A percentile compares a stretch with the other conserved stretches of the same genome.
phyloP scores from a whole-genome alignment of 2,113 vertebrate genomes.

The Osmerus eperlanus region DNA sequence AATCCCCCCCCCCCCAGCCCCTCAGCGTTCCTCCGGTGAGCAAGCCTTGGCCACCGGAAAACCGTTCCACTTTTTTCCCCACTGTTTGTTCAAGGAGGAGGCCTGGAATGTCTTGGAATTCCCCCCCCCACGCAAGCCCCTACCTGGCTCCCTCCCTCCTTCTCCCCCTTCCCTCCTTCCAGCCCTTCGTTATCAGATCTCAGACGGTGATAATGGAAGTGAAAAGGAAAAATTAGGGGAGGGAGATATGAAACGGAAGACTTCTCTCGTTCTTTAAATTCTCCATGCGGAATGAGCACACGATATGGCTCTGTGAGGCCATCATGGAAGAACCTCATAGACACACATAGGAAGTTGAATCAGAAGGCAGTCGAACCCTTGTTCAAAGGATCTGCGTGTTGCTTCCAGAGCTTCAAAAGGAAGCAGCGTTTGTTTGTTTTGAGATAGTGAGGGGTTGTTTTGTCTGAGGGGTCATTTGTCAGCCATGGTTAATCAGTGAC shows the following conservation, averaged over 20 bases:
- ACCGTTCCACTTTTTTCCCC: conserved; percentile 37
- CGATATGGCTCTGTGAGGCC: background rate
- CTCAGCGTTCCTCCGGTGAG: conserved; percentile 34
- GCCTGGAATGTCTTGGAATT: conserved; percentile 46
- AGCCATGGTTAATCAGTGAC: conserved; percentile 35
- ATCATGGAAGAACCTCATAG: too few species aligned
- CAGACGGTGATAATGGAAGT: conserved; percentile 57
- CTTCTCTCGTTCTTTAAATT: background rate
- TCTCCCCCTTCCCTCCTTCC: conserved; percentile 24
- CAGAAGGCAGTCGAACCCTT: background rate
- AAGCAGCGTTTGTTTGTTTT: conserved; percentile 1
- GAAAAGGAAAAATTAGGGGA: conserved; percentile 28
- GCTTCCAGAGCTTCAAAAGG: conserved; percentile 5
- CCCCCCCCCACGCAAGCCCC: conserved; percentile 46
- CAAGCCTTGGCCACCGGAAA: conserved; percentile 40
- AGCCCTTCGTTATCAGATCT: conserved; percentile 34
- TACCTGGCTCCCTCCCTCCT: conserved; percentile 30
- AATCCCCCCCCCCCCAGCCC: conserved; percentile 12
- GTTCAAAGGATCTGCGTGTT: conserved; percentile 16
- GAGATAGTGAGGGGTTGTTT: background rate
- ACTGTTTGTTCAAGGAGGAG: conserved; percentile 71
- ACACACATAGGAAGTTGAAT: background rate
- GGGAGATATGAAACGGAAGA: conserved; percentile 7
- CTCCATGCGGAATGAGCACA: background rate
- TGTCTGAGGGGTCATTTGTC: conserved; percentile 17